Conservation (phyloP, 1,140 invertebrate genomes). For the Aphelinus atriplicis region DNA sequence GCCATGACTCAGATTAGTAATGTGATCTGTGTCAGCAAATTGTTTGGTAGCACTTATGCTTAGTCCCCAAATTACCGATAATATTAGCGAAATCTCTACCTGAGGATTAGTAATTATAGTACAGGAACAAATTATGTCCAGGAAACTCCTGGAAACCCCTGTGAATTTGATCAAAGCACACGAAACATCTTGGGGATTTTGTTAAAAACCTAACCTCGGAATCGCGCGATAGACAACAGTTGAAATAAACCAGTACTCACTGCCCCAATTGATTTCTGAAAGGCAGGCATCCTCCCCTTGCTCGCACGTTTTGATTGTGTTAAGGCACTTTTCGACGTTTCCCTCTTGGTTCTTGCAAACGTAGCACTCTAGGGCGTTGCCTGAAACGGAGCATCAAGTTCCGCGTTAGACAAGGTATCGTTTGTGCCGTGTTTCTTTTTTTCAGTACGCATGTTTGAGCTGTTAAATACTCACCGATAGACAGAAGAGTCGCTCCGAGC, state of each 20-base stretch:
- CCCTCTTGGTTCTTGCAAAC: constrained; percentile 92
- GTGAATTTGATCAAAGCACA: too few relatives aligned
- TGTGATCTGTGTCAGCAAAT: too few relatives aligned
- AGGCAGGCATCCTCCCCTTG: constrained; percentile 87
- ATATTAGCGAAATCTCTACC: too few relatives aligned
- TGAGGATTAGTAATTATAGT: too few relatives aligned
- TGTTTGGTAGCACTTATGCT: too few relatives aligned
- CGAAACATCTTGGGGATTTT: too few relatives aligned
- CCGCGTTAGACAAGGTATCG: background rate
- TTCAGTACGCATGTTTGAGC: background rate
- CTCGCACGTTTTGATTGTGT: constrained; percentile 91
- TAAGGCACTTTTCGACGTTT: constrained; percentile 92
- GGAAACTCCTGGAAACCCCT: too few relatives aligned
- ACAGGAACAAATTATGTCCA: too few relatives aligned
- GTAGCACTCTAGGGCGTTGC: constrained; percentile 88
- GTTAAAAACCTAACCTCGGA: constrained; percentile 27
- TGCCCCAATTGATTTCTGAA: constrained; percentile 90
- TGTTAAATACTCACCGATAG: constrained; percentile 14
- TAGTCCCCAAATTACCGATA: too few relatives aligned
- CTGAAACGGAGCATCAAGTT: constrained; percentile 57
- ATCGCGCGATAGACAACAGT: background rate
- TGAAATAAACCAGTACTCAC: constrained; percentile 64
- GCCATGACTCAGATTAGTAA: too few relatives aligned
- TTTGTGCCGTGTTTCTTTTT: background rate
- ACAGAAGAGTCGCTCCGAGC: background rate